Base-by-base conservation (phyloP, 2,888 invertebrate genomes). In the Oligia fasciuncula region DNA sequence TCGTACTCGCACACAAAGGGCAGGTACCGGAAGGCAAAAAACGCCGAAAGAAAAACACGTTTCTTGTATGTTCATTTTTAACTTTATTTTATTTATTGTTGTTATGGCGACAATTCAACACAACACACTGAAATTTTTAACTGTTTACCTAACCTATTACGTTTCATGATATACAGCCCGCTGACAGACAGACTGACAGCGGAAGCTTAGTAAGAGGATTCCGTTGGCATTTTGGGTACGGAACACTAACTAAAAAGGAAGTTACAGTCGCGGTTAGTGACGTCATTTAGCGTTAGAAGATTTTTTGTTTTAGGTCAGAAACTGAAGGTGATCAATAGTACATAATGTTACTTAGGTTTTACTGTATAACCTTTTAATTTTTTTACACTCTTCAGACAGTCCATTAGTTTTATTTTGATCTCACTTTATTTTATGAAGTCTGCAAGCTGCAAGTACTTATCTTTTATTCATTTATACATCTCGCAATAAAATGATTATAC, bases 251-350 rank as follows among this genome's bases (percentile, higher is more conserved):
- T n/a, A n/a, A 60, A 60, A 77, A 67, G 43, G 63, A 80, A 80
- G 77, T 68, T 54, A n/a, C 35, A 75, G 76, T 68, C 57, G 40
- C 54, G 14, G 49, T 69, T 43, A 73, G 60, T 84, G 84, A 85
- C 72, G 80, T 83, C 65, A 84, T 6, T 70, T 46, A 67, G 60
- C 46, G 8, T 76, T 77, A 67, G 11, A 51, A 40, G n/a, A 63
- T 71, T 81, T 84, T 86, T 86, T 81, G 66, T 80, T 80, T 69
- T 79, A 81, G 75, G 78, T 83, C 78, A 81, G 66, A 71, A 73
- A 51, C 70, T 72, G 54, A 76, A 76, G 66, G 40, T 74, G 63
- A n/a, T 71, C 13, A 69, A 60, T 29, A 65, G n/a, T 43, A n/a
- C n/a, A n/a, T n/a, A 54, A n/a, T 62, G 17, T 40, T 76, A 79